Conservation (phyloP, 1,140 invertebrate genomes). For the Eumaeus atala region DNA sequence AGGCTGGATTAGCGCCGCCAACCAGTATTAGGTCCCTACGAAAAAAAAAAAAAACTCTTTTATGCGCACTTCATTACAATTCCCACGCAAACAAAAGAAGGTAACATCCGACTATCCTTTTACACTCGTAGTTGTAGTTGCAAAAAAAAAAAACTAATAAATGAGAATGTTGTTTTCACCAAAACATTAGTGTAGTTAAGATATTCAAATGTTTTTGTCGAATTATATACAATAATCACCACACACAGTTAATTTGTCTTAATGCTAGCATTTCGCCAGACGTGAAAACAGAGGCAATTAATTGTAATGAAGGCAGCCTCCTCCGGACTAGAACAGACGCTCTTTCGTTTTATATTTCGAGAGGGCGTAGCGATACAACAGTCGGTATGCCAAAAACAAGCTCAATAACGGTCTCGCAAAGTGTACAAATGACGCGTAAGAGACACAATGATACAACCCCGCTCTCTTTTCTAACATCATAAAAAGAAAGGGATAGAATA, state of each 20-base stretch:
- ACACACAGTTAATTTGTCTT: slow-evolving; percentile 64
- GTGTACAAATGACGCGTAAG: slow-evolving; percentile 67
- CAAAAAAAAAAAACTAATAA: too few species aligned
- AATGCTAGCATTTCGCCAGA: slow-evolving; percentile 64
- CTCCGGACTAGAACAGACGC: slow-evolving; percentile 48
- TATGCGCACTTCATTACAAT: too few species aligned
- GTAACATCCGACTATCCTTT: too few species aligned
- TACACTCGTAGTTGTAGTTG: too few species aligned
- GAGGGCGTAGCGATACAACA: slow-evolving; percentile 51
- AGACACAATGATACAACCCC: slow-evolving; percentile 52
- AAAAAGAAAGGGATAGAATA: slow-evolving; percentile 34
- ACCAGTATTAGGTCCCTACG: too few species aligned
- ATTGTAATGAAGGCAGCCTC: slow-evolving; percentile 64
- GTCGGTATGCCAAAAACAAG: slow-evolving; percentile 68
- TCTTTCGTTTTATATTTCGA: slow-evolving; percentile 57
- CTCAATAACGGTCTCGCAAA: slow-evolving; percentile 67
- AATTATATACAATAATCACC: slow-evolving; percentile 39
- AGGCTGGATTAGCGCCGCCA: too few species aligned
- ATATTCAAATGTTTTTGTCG: slow-evolving; percentile 13
- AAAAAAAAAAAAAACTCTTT: too few species aligned
- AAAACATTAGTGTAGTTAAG: neutral
- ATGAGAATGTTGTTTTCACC: neutral
- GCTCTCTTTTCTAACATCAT: slow-evolving; percentile 38
- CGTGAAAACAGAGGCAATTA: slow-evolving; percentile 63
- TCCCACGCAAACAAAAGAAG: too few species aligned